These are phyloP conservation scores for Strigops habroptila DNA, from an alignment of 2,113 vertebrate genomes.

Conservation along the genomic window DNA sequence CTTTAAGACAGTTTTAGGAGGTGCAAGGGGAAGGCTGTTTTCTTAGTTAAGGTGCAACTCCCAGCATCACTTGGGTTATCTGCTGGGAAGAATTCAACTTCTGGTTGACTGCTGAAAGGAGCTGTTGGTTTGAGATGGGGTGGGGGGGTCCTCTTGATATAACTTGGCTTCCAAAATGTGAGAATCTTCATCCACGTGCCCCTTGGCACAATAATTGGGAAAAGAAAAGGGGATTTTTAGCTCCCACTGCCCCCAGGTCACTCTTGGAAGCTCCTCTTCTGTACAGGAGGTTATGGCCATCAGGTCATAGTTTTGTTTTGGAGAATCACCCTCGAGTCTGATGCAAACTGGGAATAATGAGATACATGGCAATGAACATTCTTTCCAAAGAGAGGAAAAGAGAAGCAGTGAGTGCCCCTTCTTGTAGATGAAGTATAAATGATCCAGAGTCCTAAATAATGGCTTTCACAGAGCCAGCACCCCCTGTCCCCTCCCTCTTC, in stretches of 20 bases:
- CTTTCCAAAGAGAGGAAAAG: neutral
- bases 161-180: neutral
- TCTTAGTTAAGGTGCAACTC: neutral
- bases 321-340: neutral
- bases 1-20: neutral
- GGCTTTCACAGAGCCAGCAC: neutral
- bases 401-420: neutral
- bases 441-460: neutral
- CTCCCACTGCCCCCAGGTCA: neutral
- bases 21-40: neutral
- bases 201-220: neutral
- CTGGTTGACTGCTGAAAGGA: neutral
- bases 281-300: neutral
- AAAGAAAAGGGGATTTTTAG: neutral
- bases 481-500: neutral
- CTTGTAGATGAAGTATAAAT: neutral
- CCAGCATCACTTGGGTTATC: neutral
- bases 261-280: neutral
- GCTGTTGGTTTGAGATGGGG: neutral
- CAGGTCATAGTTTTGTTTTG: neutral
- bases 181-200: neutral
- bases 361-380: fast-evolving
- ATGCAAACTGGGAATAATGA: neutral
- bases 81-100: neutral
- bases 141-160: neutral